A percentile compares a stretch with the other conserved stretches of the same genome.
phyloP scores from a whole-genome alignment of 2,113 vertebrate genomes.

The Coptodon rendalli region DNA sequence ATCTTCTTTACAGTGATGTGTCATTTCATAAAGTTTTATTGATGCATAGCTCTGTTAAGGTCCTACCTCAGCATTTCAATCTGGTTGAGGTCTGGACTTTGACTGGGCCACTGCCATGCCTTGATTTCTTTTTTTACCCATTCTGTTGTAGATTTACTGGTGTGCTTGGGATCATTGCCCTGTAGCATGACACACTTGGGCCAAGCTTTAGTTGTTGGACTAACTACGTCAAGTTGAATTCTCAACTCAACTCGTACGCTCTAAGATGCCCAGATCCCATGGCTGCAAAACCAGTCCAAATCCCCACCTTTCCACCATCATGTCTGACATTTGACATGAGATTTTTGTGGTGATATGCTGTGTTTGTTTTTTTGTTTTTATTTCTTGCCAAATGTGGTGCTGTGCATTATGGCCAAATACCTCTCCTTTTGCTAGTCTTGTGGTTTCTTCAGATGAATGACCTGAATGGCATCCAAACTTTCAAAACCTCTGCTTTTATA shows the following conservation, averaged over 20 bases:
- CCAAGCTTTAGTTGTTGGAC: neutral
- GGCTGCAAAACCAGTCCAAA: neutral
- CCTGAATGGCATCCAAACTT: neutral
- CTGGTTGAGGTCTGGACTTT: neutral
- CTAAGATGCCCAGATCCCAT: neutral
- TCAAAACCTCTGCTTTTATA: neutral
- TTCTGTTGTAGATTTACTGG: neutral
- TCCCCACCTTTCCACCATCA: neutral
- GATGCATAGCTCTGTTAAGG: neutral
- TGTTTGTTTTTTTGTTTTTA: neutral
- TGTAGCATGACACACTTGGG: neutral
- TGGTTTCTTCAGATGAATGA: neutral
- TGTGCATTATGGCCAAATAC: neutral
- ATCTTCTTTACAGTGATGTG: neutral
- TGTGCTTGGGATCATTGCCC: neutral
- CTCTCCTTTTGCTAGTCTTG: neutral
- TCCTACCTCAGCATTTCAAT: neutral
- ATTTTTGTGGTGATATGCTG: neutral
- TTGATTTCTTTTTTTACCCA: neutral
- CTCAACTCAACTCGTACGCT: neutral
- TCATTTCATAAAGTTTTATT: neutral
- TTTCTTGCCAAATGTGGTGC: neutral
- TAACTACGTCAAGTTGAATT: neutral
- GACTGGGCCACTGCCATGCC: neutral
- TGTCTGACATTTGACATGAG: neutral